Evolutionary conservation across 2,888 invertebrate genomes (phyloP), one percentile per base, ranked within the genome.

Genomic region (Acanthosepion pharaonis): DNA sequence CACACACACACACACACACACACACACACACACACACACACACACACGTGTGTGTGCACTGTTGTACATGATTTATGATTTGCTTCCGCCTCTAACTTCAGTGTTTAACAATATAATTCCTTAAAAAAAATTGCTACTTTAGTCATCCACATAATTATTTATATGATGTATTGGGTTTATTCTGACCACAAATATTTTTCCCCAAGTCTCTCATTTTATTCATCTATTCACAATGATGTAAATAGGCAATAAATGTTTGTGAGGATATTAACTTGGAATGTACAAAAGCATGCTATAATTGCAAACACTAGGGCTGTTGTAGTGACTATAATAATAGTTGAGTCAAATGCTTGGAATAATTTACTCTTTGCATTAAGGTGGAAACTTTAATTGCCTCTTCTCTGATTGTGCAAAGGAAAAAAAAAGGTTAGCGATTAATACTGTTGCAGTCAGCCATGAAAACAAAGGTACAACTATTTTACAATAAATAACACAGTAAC

Each of bases 311-410:
- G 9, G 11, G 3, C n/a, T 15, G 78, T 78, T n/a, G n/a, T 78
- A n/a, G n/a, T n/a, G 78, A 78, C 33, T 78, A 78, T n/a, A 78
- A 78, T 78, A n/a, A 78, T 78, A 78, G 78, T 33, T 15, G 78
- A 78, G 78, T 78, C 78, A 78, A 78, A 78, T 78, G 78, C 18
- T 78, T 78, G 78, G 78, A 78, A 78, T 78, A 78, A 78, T 78
- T 78, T 33, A 3, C 78, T 78, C 78, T 78, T 78, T 78, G 78
- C 78, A n/a, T 78, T 33, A n/a, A 78, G n/a, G 78, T 78, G 11
- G 78, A 78, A 78, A 78, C 78, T 78, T 78, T 78, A 78, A 78
- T 78, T 78, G n/a, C n/a, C n/a, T 78, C 78, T n/a, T 78, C 28
- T 78, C 11, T 33, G 59, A 59, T 59, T 59, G 78, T 78, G 0